Percentiles rank a stretch among this genome's conserved stretches.
These are phyloP conservation scores for Etheostoma spectabile DNA, from an alignment of 2,113 vertebrate genomes.

Conservation along the genomic window DNA sequence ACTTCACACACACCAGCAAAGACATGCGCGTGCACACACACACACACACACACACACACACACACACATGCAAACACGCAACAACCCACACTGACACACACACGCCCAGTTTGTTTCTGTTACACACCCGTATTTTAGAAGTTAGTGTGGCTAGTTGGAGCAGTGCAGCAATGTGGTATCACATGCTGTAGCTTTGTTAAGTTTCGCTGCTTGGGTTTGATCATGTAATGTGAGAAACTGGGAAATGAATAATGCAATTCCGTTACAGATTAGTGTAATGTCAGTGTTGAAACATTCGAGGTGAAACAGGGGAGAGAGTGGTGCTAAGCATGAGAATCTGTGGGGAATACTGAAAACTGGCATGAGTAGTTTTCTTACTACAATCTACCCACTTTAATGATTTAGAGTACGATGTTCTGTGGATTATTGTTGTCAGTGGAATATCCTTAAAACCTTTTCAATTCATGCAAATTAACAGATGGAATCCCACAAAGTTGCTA, in stretches of 20 bases:
- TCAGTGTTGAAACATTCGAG: slow-evolving; percentile 23
- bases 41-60: not conserved
- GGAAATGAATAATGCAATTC: slow-evolving; percentile 40
- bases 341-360: not conserved
- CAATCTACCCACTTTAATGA: slow-evolving; percentile 9
- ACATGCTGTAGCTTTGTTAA: slow-evolving; percentile 6
- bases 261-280: slow-evolving; percentile 7
- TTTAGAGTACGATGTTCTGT: not conserved
- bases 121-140: slow-evolving; percentile 66
- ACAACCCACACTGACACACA: slow-evolving; percentile 1
- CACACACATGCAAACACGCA: not conserved
- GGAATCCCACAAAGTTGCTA: not conserved
- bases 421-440: not conserved
- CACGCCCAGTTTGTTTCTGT: slow-evolving; percentile 50
- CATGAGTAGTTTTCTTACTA: not conserved
- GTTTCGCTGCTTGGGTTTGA: slow-evolving; percentile 2
- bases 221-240: slow-evolving; percentile 37
- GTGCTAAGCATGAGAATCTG: slow-evolving; percentile 10
- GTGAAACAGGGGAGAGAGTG: not conserved
- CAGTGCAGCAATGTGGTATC: slow-evolving; percentile 33
- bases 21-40: slow-evolving; percentile 22
- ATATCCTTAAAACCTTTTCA: not conserved
- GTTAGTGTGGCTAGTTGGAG: slow-evolving; percentile 29
- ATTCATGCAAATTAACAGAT: not conserved
- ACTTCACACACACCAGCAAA: slow-evolving; percentile 38